Base-by-base conservation (phyloP, 1,140 invertebrate genomes). In the Aradophagus sp. region DNA sequence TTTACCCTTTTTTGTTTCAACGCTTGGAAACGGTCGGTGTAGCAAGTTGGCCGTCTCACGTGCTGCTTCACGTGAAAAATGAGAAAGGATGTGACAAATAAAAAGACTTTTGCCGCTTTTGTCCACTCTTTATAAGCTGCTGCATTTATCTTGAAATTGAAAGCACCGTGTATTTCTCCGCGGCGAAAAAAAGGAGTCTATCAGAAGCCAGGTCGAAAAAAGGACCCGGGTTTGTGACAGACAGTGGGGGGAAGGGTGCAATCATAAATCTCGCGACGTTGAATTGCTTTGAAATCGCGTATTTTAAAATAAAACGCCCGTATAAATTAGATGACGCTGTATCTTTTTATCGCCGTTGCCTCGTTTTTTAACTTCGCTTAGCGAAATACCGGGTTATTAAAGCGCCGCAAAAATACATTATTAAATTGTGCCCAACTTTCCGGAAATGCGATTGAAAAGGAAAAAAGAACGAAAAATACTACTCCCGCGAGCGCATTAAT, bases 61-160 rank as follows among this genome's bases (percentile, higher is more conserved):
- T 62, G 53, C 38, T 15, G 41, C 26, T 59, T 45, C 53, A 59
- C 47, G 45, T 71, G 68, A 71, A 71, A 65, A 71, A 71, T 63
- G 67, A 63, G 59, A 52, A 50, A 58, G 36, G 52, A 63, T 47
- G 52, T 32, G 53, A 44, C 29, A 58, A 62, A 47, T 63, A 68
- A 63, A 65, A 65, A 59, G 55, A 42, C 36, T 44, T 29, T 53
- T 10, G 11, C 17, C 8, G 68, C 68, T 53, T 59, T 71, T 71
- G 68, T 71, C 53, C 48, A 58, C 59, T 65, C 53, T 53, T 65
- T 65, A 65, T 59, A 63, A 65, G 47, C 53, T 27, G 26, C 27
- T 16, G 44, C 48, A 73, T 73, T 70, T 70, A 70, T 66, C 66
- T 70, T 62, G 20, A 39, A 65, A 68, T 73, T 55, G 71, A 68